Evolutionary conservation across 2,888 invertebrate species (phyloP).

Genomic region (Cephus pygmeus): DNA sequence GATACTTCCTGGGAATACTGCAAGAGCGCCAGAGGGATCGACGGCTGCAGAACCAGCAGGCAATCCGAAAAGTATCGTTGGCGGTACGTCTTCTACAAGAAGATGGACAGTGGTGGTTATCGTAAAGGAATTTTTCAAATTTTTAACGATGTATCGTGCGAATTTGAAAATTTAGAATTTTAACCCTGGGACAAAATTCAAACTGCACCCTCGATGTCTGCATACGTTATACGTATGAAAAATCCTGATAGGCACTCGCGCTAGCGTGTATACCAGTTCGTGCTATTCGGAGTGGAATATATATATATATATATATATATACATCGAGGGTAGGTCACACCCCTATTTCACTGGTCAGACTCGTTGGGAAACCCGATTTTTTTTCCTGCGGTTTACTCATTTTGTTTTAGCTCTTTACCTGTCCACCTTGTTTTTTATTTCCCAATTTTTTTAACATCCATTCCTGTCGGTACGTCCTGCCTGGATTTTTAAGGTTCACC

Average conservation of each 20-base stretch:
- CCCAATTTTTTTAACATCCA: not conserved
- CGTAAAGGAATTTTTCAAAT: not conserved
- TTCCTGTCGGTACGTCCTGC: not conserved
- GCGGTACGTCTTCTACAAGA: slow-evolving; percentile 81
- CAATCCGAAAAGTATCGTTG: slow-evolving; percentile 81
- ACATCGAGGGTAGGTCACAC: not conserved
- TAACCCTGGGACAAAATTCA: not conserved
- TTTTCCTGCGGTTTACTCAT: not conserved
- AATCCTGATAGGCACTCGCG: not conserved
- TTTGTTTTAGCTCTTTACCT: not conserved
- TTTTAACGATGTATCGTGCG: not conserved
- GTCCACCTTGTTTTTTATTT: not conserved
- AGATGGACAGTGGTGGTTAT: slow-evolving; percentile 11
- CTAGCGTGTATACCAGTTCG: not conserved
- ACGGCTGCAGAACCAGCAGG: slow-evolving; percentile 84
- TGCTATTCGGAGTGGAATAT: not conserved
- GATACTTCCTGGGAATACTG: slow-evolving; percentile 83
- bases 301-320: not conserved
- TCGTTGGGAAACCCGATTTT: not conserved
- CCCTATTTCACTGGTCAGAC: not conserved
- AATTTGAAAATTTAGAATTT: slow-evolving; percentile 1
- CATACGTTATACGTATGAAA: not conserved
- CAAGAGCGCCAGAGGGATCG: slow-evolving; percentile 82
- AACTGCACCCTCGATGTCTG: not conserved
- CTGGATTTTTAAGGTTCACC: not conserved